Evolutionary conservation across 1,140 invertebrate genomes (phyloP).

Genomic region (Polyergus mexicanus): DNA sequence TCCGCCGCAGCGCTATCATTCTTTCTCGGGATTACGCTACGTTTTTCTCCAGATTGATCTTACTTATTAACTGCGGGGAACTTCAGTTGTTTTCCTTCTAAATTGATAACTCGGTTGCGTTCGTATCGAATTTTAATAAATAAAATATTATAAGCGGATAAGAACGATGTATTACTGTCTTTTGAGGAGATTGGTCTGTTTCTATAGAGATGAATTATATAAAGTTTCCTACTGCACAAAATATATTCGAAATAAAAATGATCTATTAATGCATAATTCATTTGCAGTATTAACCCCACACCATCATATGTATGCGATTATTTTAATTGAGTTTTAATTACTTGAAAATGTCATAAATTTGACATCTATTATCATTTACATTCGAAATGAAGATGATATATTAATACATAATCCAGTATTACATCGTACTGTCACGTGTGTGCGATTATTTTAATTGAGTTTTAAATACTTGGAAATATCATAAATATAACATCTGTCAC

Average conservation of each 20-base stretch:
- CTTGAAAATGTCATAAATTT: background rate
- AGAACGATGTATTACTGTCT: background rate
- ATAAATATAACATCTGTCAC: background rate
- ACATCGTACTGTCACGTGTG: background rate
- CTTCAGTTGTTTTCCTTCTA: background rate
- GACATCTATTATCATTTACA: background rate
- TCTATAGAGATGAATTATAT: background rate
- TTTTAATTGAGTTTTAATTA: background rate
- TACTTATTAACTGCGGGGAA: background rate
- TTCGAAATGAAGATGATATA: background rate
- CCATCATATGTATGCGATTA: background rate
- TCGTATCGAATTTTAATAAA: background rate
- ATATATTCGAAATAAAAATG: background rate
- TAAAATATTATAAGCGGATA: background rate
- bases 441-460: background rate
- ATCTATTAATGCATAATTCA: background rate
- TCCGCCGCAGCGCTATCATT: conserved; percentile 60
- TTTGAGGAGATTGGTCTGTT: background rate
- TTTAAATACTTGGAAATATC: background rate
- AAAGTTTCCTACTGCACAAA: background rate
- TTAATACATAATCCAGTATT: background rate
- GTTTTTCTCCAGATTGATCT: conserved; percentile 55
- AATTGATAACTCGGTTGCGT: background rate
- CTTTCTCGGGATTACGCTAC: conserved; percentile 11
- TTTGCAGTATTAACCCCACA: background rate